These are phyloP conservation scores for Ephydatia muelleri DNA, from an alignment of 37 sponge, comb jelly and placozoan species.

Conservation along the genomic window DNA sequence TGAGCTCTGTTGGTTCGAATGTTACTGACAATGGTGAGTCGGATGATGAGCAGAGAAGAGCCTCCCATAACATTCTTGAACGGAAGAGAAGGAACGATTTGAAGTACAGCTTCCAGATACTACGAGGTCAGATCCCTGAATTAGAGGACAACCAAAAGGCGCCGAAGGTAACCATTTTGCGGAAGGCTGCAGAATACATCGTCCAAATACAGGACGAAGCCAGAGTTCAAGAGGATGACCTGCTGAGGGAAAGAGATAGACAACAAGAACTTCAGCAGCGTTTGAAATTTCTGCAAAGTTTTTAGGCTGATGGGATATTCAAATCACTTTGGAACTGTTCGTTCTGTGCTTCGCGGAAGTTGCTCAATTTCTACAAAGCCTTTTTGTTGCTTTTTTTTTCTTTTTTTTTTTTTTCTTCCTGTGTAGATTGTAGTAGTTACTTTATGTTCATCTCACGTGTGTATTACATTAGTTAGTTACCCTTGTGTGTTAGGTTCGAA, in stretches of 20 bases:
- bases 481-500: background rate
- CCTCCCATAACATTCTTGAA: slow-evolving; percentile 79
- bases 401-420: background rate
- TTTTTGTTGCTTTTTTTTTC: background rate
- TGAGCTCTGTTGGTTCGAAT: slow-evolving; percentile 38
- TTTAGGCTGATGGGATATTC: background rate
- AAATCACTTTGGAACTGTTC: slow-evolving; percentile 11
- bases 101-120: slow-evolving; percentile 69
- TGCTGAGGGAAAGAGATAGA: slow-evolving; percentile 38
- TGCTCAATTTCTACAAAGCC: background rate
- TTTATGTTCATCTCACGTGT: background rate
- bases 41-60: slow-evolving; percentile 75
- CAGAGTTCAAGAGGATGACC: background rate
- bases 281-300: slow-evolving; percentile 7
- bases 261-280: slow-evolving; percentile 38
- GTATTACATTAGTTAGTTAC: background rate
- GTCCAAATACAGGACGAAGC: slow-evolving; percentile 26
- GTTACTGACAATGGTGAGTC: slow-evolving; percentile 26
- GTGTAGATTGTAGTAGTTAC: background rate
- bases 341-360: background rate
- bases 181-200: slow-evolving; percentile 73
- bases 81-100: slow-evolving; percentile 82
- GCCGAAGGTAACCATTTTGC: slow-evolving; percentile 80
- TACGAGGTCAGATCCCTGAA: slow-evolving; percentile 68
- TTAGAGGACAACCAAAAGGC: slow-evolving; percentile 84